Base-by-base conservation (phyloP, 2,888 invertebrate genomes). In the Lasioglossum morio region DNA sequence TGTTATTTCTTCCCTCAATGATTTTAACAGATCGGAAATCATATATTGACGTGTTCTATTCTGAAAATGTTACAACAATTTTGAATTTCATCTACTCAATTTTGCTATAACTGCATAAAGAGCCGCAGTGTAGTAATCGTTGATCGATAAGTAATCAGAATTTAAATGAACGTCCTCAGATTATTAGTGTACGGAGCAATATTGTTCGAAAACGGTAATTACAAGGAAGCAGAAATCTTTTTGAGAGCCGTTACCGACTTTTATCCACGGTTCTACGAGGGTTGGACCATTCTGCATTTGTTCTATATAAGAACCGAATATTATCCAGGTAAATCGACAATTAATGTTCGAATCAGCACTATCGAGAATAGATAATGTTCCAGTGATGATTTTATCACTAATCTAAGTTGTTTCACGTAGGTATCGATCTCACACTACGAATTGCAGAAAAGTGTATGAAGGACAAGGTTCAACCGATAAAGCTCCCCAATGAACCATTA, bases 271-370 rank as follows among this genome's bases (percentile, higher is more conserved):
- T 93, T 92, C 66, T 82, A 87, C 5, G 92, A 94, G 85, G 93
- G 91, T 5, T 94, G 94, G 94, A 81, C 81, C 12, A 87, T 91
- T 46, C 77, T 94, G 23, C 93, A 94, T 46, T 85, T 94, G 4
- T 91, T 93, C 79, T 94, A 92, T 48, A 76, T 91, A 37, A 89
- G 91, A 78, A 94, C 82, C 1, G 89, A 94, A 81, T 92, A 92
- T 78, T 89, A 81, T 78, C 89, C 93, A 86, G 94, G 94, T 93
- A 87, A 75, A 5, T 70, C 30, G 19, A 66, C 19, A 19, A 30
- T 66, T 34, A 66, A 8, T 60, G 5, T 48, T 48, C 19, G 8
- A 10, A n/a, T 53, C 23, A 16, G 30, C 7, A 16, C 30, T 30
- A 16, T 30, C 14, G 16, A 63, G 30, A 63, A 14, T 63, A 16